Percentiles rank a stretch among this genome's conserved stretches.
Conservation (phyloP, 2,113 vertebrate species). For the Cyanoderma ruficeps region DNA sequence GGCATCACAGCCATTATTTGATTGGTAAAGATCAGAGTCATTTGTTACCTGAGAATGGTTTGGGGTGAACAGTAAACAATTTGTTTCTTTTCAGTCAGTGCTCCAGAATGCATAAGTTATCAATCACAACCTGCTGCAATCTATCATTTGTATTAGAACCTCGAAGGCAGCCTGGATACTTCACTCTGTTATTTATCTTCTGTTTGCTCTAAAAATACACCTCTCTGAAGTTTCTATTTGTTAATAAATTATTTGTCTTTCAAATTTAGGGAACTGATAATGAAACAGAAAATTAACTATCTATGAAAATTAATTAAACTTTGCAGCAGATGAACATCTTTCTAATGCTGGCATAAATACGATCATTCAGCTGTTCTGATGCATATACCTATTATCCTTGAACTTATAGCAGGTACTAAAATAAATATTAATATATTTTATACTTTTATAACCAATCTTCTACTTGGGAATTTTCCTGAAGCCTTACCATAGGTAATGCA, state of each 20-base stretch:
- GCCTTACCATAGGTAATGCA: constrained; percentile 64
- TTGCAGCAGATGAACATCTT: constrained; percentile 38
- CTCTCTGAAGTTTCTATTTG: constrained; percentile 67
- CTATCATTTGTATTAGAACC: constrained; percentile 57
- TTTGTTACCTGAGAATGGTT: constrained; percentile 70
- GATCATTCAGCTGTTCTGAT: constrained; percentile 27
- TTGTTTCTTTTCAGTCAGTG: constrained; percentile 72
- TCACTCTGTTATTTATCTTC: constrained; percentile 67
- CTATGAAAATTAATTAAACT: constrained; percentile 73
- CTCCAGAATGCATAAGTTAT: constrained; percentile 56
- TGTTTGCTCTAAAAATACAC: constrained; percentile 66
- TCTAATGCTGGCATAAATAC: constrained; percentile 43
- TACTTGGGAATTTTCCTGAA: constrained; percentile 68
- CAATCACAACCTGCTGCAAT: constrained; percentile 62
- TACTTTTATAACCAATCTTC: constrained; percentile 71
- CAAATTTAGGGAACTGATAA: constrained; percentile 64
- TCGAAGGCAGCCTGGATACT: constrained; percentile 13
- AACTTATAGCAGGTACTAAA: constrained; percentile 62
- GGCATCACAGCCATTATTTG: constrained; percentile 67
- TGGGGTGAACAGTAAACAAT: constrained; percentile 71
- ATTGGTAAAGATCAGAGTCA: constrained; percentile 58
- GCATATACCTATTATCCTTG: constrained; percentile 59
- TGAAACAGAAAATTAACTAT: constrained; percentile 72
- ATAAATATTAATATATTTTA: constrained; percentile 75
- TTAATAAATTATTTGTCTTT: constrained; percentile 77